Evolutionary conservation across 2,888 invertebrate genomes (phyloP), one percentile per base, ranked within the genome.

Genomic region (Cybosia mesomella): DNA sequence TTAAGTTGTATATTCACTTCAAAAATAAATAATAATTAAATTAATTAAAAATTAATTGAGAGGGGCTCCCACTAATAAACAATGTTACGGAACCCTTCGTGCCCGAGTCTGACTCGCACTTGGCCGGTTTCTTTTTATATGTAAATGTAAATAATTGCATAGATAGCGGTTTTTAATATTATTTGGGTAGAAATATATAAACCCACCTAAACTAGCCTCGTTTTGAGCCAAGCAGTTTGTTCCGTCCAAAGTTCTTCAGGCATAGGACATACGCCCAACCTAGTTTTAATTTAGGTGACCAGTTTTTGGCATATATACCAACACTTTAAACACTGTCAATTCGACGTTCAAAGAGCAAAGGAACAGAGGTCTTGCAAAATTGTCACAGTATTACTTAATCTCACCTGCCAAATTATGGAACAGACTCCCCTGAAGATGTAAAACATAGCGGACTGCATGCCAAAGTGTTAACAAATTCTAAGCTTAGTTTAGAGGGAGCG

Each of bases 331-430:
- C 43, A 18, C 18, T 43, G 43, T 18, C 18, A 43, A 43, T 5
- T 18, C 18, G 18, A 7, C 10, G 43, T 4, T 39, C 15, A 39
- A 39, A 4, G 15, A 2, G 11, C 36, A 11, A 10, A 36, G 36
- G 13, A 28, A 28, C 28, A 28, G 28, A 28, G 28, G 8, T 49
- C n/a, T 49, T 49, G n/a, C 0, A 49, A n/a, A n/a, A 49, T n/a
- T 5, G 49, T n/a, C 63, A 34, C 21, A 65, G 21, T 67, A 18
- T 67, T 71, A 69, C 53, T 3, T 57, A 69, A 55, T 72, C 66
- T 72, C 61, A 70, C 61, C 68, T 68, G 77, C 59, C 75, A 62
- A 71, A 79, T 73, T 73, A 76, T 24, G 65, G 64, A 60, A 67
- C 28, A 76, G 68, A 53, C 70, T 68, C 43, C 10, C 58, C 58